Base-by-base conservation (phyloP, 1,140 invertebrate species). In the Triops cancriformis region DNA sequence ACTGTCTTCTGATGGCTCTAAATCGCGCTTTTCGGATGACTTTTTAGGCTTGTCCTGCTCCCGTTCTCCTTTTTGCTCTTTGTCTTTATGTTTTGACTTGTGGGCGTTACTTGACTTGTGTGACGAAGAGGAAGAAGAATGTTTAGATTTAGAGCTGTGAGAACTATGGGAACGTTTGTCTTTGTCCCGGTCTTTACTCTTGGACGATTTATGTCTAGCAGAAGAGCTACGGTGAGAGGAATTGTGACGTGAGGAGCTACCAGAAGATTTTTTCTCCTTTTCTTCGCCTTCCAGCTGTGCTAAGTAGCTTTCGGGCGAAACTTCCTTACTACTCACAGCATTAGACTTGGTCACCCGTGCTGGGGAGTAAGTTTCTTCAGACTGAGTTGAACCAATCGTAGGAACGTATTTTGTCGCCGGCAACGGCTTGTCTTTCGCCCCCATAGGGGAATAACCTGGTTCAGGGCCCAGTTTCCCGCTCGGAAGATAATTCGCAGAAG, bases 41-140 rank as follows among this genome's bases (percentile, higher is more conserved):
- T 28, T 80, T 80, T 79, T 81, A 79, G 45, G 81, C 78, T 79
- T 81, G 28, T 64, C 28, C 77, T 73, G 41, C 26, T 76, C 74
- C 76, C 80, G 80, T 77, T 78, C 77, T 23, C 76, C 79, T 28
- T 64, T 26, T 78, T 77, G 78, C 72, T 81, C 78, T 74, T 73
- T 81, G n/a, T 76, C 80, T 76, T 75, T 73, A 10, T 64, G 43
- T 43, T 43, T 73, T n/a, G 11, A 72, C 28, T 78, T 73, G 74
- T 42, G 26, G 3, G 37, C 18, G 73, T 76, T 51, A 74, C 75
- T 73, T 51, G 43, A 23, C 79, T 26, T 77, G 75, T 79, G 9
- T 64, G 80, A 73, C 72, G 75, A 78, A 37, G 75, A n/a, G 72
- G 73, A 72, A 41, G 76, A 23, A 79, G 43, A 42, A 80, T 73